phyloP scores from a whole-genome alignment of 2,113 vertebrate genomes.

The Rostratula benghalensis region DNA sequence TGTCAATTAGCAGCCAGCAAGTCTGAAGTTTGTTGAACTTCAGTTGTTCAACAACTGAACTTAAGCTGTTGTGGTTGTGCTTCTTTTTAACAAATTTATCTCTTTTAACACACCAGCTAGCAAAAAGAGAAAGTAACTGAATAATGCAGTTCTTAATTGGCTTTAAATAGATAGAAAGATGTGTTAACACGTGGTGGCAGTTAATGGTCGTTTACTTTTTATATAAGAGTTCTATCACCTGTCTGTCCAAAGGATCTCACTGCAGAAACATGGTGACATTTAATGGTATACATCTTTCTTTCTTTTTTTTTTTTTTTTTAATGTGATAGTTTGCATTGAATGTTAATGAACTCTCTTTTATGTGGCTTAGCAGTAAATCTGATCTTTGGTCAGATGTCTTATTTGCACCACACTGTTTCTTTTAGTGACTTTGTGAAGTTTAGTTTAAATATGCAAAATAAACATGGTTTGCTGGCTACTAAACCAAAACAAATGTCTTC shows the following conservation, averaged over 20 bases:
- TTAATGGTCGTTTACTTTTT: background rate
- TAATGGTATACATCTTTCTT: background rate
- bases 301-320: background rate
- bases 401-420: background rate
- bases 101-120: background rate
- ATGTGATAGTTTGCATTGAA: background rate
- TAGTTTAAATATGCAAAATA: conserved; percentile 10
- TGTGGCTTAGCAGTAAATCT: background rate
- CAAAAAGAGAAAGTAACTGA: background rate
- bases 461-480: background rate
- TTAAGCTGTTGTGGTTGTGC: background rate
- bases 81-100: background rate
- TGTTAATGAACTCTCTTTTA: background rate
- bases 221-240: background rate
- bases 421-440: background rate
- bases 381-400: background rate
- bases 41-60: too few relatives aligned
- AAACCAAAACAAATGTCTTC: conserved; percentile 23
- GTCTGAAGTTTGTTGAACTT: background rate
- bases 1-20: background rate
- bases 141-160: conserved; percentile 4
- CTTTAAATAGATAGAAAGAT: conserved; percentile 18
- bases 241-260: background rate
- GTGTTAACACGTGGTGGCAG: background rate
- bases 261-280: background rate